Conservation (phyloP, 2,888 invertebrate species). For the Clitarchus hookeri region DNA sequence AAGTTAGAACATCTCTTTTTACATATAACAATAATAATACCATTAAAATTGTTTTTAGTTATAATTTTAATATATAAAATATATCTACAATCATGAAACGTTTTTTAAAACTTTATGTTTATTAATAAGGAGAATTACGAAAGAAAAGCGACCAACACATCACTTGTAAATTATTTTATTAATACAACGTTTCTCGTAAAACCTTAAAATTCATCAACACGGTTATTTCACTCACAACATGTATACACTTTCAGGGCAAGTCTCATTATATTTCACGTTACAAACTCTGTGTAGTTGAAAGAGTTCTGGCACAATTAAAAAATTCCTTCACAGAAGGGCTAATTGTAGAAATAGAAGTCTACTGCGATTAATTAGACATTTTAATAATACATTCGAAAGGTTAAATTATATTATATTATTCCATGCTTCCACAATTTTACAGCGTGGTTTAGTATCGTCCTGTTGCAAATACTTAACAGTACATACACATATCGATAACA, state of each 20-base stretch:
- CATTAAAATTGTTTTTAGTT: too few species aligned
- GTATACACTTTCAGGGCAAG: background rate
- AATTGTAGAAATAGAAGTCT: conserved; percentile 1
- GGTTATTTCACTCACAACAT: background rate
- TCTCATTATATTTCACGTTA: background rate
- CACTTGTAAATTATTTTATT: conserved; percentile 9
- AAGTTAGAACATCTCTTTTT: too few species aligned
- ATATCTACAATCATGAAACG: too few species aligned
- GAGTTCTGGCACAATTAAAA: conserved; percentile 27
- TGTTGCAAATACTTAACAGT: too few species aligned
- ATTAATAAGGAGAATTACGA: too few species aligned
- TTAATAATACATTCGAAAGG: background rate
- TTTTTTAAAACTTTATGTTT: too few species aligned
- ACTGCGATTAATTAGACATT: background rate
- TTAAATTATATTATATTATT: background rate
- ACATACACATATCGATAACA: too few species aligned
- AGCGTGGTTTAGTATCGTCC: too few species aligned
- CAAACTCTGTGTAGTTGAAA: background rate
- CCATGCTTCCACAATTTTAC: too few species aligned
- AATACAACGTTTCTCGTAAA: background rate
- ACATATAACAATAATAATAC: too few species aligned
- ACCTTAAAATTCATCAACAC: background rate
- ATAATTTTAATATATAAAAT: too few species aligned
- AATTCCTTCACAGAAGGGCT: conserved; percentile 37
- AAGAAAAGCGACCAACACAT: too few species aligned